phyloP scores from a whole-genome alignment of 2,888 invertebrate species.

The Bombyx huttoni region DNA sequence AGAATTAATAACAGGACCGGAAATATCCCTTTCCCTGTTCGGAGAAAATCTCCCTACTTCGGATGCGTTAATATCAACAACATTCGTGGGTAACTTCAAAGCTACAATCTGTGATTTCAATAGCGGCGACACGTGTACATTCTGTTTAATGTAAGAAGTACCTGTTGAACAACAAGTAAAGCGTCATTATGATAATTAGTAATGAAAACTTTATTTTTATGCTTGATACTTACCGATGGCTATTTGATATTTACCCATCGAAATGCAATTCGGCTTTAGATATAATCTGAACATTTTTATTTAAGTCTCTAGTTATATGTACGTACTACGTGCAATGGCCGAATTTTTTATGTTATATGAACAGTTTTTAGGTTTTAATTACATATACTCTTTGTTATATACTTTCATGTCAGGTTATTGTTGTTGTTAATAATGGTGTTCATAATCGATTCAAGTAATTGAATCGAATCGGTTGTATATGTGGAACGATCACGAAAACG shows the following conservation, averaged over 20 bases:
- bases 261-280: constrained; percentile 6
- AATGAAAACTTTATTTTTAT: background rate
- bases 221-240: constrained; percentile 8
- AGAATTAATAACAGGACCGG: constrained; percentile 71
- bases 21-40: constrained; percentile 75
- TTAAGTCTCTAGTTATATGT: background rate
- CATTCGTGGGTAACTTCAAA: constrained; percentile 74
- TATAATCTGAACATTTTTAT: constrained; percentile 11
- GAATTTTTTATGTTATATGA: no score
- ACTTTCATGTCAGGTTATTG: no score
- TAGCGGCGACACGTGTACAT: constrained; percentile 56
- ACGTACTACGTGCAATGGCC: no score
- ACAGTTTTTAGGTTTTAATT: no score
- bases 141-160: constrained; percentile 29
- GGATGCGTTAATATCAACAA: constrained; percentile 74
- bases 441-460: no score
- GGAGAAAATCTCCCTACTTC: constrained; percentile 78
- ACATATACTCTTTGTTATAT: no score
- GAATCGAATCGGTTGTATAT: no score
- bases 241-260: constrained; percentile 5
- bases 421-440: no score
- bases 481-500: no score
- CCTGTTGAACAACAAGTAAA: constrained; percentile 19
- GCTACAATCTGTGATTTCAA: constrained; percentile 63
- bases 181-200: background rate